Base-by-base conservation (phyloP, 2,797 vertebrate species). In the Arrhamphus sclerolepis region DNA sequence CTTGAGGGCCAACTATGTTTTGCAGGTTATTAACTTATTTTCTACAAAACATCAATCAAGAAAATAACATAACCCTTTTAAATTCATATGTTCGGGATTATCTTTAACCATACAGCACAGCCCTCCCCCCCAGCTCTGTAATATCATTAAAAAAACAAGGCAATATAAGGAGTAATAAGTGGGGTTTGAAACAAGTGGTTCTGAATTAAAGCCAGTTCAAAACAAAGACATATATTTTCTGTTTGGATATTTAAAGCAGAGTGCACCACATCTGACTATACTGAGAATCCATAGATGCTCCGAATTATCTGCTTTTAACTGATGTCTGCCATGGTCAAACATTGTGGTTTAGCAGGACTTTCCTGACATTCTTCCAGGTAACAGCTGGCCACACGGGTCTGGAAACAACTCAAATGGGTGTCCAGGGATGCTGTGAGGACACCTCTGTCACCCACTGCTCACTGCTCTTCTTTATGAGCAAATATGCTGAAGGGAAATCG, bases 301-400 rank as follows among this genome's bases (percentile, higher is more conserved):
- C 21, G 28, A 71, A 58, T 68, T 11, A 65, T 69, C 34, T 8
- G n/a, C 26, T 28, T 59, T 53, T 16, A 50, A 51, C 56, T 49
- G 41, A 46, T 20, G 21, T 46, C 47, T 44, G 58, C 22, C 26
- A 14, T 38, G 34, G 47, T 43, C 18, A 6, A 22, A 21, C 53
- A 63, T 19, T 65, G 59, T 39, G 40, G 62, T 20, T 46, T 55
- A 68, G 34, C 54, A 19, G 41, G 26, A 52, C 55, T 66, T 56
- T 67, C 50, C 22, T 41, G 68, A 64, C 53, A 52, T 70, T 73
- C 54, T 40, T 67, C 61, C 52, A 80, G 67, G 61, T 66, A 76
- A 78, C 72, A 79, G 71, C 68, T 80, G 69, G 53, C 69, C 70
- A 58, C 68, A 60, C 19, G 50, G 43, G 72, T 43, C 61, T 43